Conservation (phyloP, 2,797 vertebrate genomes). For the Spizella passerina region DNA sequence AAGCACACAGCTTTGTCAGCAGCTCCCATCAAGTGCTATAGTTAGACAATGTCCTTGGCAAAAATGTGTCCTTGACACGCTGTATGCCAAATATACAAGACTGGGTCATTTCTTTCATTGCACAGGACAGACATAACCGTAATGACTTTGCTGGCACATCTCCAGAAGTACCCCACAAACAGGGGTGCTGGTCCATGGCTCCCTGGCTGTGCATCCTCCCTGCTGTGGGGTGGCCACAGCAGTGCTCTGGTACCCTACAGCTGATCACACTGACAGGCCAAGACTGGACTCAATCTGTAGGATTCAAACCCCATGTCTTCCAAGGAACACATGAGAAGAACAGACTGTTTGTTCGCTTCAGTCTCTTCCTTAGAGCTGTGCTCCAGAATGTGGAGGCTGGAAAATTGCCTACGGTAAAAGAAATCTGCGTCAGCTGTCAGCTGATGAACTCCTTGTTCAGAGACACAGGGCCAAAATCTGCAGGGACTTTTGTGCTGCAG, state of each 20-base stretch:
- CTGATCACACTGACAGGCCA: not conserved
- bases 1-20: not conserved
- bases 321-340: not conserved
- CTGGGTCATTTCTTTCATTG: not conserved
- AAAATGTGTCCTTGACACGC: not conserved
- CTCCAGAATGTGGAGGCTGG: conserved; percentile 46
- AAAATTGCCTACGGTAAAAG: conserved; percentile 37
- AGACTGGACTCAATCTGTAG: not conserved
- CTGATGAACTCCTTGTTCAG: conserved; percentile 36
- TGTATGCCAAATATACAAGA: not conserved
- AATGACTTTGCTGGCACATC: not conserved
- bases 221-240: not conserved
- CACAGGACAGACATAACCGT: not conserved
- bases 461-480: not conserved
- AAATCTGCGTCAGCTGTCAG: not conserved
- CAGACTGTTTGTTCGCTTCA: conserved; percentile 3
- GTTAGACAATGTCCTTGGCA: not conserved
- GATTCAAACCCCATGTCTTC: not conserved
- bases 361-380: not conserved
- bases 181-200: accelerated
- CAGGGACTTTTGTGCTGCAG: not conserved
- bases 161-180: accelerated
- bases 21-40: not conserved
- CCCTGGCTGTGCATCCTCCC: no score
- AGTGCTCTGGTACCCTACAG: not conserved